These are phyloP conservation scores for Urocolius indicus DNA, from an alignment of 2,113 vertebrate genomes.

Conservation along the genomic window DNA sequence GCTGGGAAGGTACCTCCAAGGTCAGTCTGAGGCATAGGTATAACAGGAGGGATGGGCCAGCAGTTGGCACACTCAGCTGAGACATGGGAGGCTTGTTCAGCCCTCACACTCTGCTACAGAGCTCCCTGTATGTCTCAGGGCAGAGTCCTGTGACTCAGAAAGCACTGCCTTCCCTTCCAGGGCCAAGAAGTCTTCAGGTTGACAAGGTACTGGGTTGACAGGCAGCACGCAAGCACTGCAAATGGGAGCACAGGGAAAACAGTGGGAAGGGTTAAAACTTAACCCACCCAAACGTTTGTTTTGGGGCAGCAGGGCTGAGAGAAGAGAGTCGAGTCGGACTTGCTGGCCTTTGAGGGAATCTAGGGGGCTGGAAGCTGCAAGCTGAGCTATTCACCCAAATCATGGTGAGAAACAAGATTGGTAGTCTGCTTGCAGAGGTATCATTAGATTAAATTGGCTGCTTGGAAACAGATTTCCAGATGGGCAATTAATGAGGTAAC, in stretches of 20 bases:
- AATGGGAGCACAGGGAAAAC: neutral
- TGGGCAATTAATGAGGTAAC: conserved; percentile 15
- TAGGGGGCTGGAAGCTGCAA: neutral
- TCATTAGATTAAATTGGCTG: neutral
- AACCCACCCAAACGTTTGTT: neutral
- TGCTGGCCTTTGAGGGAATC: neutral
- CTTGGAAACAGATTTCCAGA: conserved; percentile 20
- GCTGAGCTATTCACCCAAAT: neutral
- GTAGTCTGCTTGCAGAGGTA: neutral
- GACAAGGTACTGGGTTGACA: neutral
- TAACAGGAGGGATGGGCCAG: neutral
- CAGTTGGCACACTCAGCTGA: neutral
- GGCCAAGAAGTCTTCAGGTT: neutral
- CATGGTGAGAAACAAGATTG: neutral
- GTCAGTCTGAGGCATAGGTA: neutral
- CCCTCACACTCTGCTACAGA: neutral
- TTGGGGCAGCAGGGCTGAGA: neutral
- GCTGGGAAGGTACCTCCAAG: neutral
- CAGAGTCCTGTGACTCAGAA: neutral
- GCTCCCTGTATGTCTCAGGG: neutral
- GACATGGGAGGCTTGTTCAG: neutral
- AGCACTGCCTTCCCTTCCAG: neutral
- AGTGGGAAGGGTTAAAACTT: neutral
- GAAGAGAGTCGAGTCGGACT: neutral
- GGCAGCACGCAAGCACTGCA: neutral